Conservation (phyloP, 2,888 invertebrate species). For the Erpobdella octoculata region DNA sequence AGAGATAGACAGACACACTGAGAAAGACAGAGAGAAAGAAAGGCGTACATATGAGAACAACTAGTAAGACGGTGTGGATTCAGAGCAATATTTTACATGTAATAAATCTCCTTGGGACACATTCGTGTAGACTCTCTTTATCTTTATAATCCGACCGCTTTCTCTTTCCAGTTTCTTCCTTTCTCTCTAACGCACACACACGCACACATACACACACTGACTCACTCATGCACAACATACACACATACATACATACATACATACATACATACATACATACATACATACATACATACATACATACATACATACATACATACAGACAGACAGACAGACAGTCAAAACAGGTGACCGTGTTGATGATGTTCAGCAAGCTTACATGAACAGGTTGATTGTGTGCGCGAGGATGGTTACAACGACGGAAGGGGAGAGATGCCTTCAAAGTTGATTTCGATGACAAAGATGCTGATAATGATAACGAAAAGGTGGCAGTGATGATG, state of each 20-base stretch:
- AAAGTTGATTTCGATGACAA: too few relatives aligned
- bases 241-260: slow-evolving; percentile 13
- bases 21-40: too few relatives aligned
- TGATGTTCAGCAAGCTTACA: neutral
- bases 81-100: too few relatives aligned
- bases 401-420: neutral
- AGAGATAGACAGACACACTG: too few relatives aligned
- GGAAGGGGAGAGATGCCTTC: too few relatives aligned
- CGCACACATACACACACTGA: slow-evolving; percentile 1
- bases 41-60: too few relatives aligned
- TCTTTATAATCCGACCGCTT: neutral
- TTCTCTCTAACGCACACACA: slow-evolving; percentile 20
- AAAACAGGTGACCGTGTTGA: neutral
- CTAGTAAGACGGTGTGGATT: too few relatives aligned
- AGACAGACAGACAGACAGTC: neutral
- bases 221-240: slow-evolving; percentile 19
- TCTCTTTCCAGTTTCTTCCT: neutral
- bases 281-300: neutral
- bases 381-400: neutral
- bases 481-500: too few relatives aligned
- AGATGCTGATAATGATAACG: too few relatives aligned
- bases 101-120: too few relatives aligned
- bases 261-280: neutral
- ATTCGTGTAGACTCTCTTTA: too few relatives aligned
- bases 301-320: too few relatives aligned